Percentiles rank a stretch among this genome's conserved stretches.
These are phyloP conservation scores for Catharus fuscescens DNA, from an alignment of 2,113 vertebrate species.

Conservation along the genomic window DNA sequence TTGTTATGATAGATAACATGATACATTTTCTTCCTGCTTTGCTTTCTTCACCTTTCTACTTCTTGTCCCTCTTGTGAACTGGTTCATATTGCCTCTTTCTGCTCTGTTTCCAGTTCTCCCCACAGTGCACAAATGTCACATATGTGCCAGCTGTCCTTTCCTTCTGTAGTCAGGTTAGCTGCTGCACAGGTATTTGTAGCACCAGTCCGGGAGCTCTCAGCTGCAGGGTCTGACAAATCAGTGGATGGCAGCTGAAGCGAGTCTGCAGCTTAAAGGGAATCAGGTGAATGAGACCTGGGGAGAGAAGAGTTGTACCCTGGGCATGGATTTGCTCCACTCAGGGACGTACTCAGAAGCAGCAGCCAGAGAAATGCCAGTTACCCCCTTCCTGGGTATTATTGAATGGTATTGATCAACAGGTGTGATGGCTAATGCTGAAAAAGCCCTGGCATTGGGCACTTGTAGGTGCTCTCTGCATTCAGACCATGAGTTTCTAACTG, in stretches of 20 bases:
- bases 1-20: background rate
- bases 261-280: background rate
- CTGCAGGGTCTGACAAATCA: background rate
- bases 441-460: background rate
- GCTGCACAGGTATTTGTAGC: background rate
- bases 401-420: background rate
- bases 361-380: background rate
- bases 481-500: background rate
- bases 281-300: background rate
- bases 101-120: background rate
- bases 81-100: background rate
- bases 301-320: background rate
- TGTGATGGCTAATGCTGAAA: background rate
- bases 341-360: background rate
- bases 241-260: background rate
- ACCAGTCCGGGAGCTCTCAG: background rate
- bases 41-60: background rate
- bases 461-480: background rate
- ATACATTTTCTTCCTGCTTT: background rate
- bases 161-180: background rate
- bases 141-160: background rate
- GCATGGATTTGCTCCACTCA: background rate
- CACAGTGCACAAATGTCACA: background rate
- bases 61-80: background rate
- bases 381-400: background rate